Base-by-base conservation (phyloP, 2,113 vertebrate genomes). In the Python bivittatus region DNA sequence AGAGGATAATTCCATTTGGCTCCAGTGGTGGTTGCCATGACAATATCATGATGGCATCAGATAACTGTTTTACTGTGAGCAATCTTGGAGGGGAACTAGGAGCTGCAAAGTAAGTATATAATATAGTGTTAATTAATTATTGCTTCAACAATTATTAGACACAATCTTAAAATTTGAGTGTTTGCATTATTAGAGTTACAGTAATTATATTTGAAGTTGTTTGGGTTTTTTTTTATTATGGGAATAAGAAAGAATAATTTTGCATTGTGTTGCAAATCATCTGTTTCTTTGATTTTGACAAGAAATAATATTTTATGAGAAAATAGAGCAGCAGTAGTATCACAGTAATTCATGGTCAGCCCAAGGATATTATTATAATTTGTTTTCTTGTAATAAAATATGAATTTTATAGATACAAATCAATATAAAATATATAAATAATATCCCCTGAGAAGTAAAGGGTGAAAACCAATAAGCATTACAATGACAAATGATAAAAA, bases 1-100 rank as follows among this genome's bases (percentile, higher is more conserved):
- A 99, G 94, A 99, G 98, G 94, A 99, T 98, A 96, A 99, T 98
- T 97, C 99, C 99, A 98, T 99, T 99, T 97, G 99, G 98, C 97
- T 99, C 97, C 88, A 97, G 86, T 0, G 98, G 99, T 92, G 98
- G 98, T 97, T 98, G 96, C 99, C 99, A 99, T 97, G 98, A 99
- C 98, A 99, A 98, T 97, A 98, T 97, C 94, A 99, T 98, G 91
- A 97, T 98, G 97, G 98, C 98, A 98, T 98, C 98, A 95, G 98
- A 99, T 97, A 99, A 97, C 97, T 98, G 98, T 97, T 97, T 98
- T 95, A 98, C 96, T 0, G 93, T 97, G 91, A 99, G 98, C 60
- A 97, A 98, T 97, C 97, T 98, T 92, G 99, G 99, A 95, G 99
- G 98, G 93, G 98, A 99, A 95, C 98, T 98, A 90, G 99, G 99